These are phyloP conservation scores for Ailuropoda melanoleuca DNA, from an alignment of 2,113 vertebrate species.

Conservation along the genomic window DNA sequence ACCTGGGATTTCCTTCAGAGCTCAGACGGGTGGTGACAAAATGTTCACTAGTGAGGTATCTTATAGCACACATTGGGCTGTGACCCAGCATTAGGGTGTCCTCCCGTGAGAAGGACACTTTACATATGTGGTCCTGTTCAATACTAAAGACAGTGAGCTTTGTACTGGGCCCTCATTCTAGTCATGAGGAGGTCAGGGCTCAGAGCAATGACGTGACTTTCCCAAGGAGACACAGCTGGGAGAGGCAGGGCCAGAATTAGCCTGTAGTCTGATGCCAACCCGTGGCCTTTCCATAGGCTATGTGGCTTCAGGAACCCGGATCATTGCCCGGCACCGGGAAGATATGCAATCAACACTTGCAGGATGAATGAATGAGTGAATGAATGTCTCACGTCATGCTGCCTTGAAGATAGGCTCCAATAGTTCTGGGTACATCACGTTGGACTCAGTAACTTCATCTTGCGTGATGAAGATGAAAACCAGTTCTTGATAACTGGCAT, in stretches of 20 bases:
- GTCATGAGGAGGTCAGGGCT: neutral
- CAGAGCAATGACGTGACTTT: neutral
- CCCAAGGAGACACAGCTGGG: neutral
- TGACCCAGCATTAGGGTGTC: accelerated
- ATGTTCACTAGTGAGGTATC: neutral
- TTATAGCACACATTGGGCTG: accelerated
- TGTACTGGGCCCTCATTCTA: neutral
- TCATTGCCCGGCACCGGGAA: accelerated
- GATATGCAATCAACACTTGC: accelerated
- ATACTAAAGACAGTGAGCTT: neutral
- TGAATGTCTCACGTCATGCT: accelerated
- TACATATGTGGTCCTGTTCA: accelerated
- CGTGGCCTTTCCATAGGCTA: neutral
- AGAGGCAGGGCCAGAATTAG: neutral
- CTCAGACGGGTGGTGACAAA: neutral
- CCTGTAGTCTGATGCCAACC: neutral
- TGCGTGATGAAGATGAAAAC: neutral
- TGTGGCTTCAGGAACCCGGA: neutral
- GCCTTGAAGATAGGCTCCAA: neutral
- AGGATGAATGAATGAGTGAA: neutral
- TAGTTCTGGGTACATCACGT: neutral
- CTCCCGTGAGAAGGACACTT: accelerated
- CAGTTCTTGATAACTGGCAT: neutral
- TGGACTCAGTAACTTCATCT: neutral
- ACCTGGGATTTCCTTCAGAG: neutral